Evolutionary conservation across 2,113 vertebrate species (phyloP).

Genomic region (Boulengeromyrus knoepffleri): DNA sequence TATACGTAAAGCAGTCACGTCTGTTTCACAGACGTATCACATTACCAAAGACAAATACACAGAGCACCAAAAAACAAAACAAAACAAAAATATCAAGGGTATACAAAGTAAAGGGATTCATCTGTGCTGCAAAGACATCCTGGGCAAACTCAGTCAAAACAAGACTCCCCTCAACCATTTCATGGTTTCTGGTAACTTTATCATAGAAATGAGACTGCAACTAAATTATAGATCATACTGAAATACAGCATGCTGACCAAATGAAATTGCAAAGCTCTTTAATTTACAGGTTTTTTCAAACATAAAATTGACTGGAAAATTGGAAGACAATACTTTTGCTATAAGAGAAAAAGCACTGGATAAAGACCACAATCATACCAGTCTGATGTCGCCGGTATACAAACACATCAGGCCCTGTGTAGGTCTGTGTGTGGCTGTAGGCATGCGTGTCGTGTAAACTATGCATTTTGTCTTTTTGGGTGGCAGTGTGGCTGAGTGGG

Average conservation of each 20-base stretch:
- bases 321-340: background rate
- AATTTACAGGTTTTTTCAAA: background rate
- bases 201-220: background rate
- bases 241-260: background rate
- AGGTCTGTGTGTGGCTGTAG: background rate
- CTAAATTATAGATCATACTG: background rate
- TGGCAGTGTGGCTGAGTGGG: background rate
- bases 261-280: background rate
- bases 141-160: background rate
- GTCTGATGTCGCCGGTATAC: background rate
- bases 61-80: background rate
- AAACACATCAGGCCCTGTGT: background rate
- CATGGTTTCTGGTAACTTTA: background rate
- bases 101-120: background rate
- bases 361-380: background rate
- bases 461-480: background rate
- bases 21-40: background rate
- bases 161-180: background rate
- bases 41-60: background rate
- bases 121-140: background rate
- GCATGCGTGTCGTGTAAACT: background rate
- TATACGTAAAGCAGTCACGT: background rate
- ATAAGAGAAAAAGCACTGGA: background rate
- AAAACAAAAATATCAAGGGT: background rate
- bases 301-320: background rate